Evolutionary conservation across 2,113 vertebrate species (phyloP).

Genomic region (Pterocles burchelli): DNA sequence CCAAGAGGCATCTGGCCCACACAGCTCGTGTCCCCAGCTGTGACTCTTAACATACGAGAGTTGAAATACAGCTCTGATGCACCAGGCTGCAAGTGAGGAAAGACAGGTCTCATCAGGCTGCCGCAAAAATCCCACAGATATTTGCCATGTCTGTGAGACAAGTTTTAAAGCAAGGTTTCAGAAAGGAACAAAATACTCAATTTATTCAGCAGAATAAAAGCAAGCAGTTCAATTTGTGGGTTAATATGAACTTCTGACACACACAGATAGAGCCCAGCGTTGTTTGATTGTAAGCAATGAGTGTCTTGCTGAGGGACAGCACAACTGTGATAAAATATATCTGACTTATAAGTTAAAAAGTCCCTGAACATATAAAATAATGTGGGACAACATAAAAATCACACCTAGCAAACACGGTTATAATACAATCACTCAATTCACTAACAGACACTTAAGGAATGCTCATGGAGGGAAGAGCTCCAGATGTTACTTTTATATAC

Average conservation of each 20-base stretch:
- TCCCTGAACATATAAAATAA: background rate
- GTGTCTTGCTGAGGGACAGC: background rate
- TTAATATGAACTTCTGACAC: background rate
- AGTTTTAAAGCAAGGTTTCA: background rate
- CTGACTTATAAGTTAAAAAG: background rate
- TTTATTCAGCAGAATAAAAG: background rate
- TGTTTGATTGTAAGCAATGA: background rate
- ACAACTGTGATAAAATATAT: background rate
- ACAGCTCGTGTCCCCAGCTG: background rate
- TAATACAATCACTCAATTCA: background rate
- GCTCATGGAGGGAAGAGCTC: background rate
- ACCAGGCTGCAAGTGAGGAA: background rate
- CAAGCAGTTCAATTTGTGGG: background rate
- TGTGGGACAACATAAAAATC: background rate
- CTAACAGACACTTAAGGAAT: background rate
- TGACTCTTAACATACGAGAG: background rate
- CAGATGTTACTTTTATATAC: background rate
- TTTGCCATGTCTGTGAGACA: background rate
- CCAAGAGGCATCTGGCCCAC: background rate
- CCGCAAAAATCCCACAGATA: background rate
- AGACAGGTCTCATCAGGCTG: background rate
- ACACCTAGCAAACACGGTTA: background rate
- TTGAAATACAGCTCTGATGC: background rate
- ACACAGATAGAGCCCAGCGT: background rate
- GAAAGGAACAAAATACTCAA: background rate